phyloP scores from a whole-genome alignment of 1,140 invertebrate genomes.

The Saxidomus purpurata region DNA sequence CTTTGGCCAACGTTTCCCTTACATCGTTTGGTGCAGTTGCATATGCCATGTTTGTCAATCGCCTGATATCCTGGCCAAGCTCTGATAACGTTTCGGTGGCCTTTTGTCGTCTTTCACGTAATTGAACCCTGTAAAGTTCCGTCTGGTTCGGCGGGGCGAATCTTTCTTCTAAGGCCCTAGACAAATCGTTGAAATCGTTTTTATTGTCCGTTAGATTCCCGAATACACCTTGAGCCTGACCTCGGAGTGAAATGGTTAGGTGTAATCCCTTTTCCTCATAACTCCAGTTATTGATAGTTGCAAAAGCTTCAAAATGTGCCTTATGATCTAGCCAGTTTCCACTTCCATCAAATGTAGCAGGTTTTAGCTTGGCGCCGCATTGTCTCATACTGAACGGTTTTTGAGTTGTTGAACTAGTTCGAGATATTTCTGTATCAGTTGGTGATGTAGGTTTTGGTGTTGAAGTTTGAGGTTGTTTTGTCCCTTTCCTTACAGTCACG shows the following conservation, averaged over 20 bases:
- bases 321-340: slow-evolving; percentile 27
- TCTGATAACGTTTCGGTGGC: slow-evolving; percentile 61
- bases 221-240: slow-evolving; percentile 50
- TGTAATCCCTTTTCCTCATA: slow-evolving; percentile 11
- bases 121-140: slow-evolving; percentile 59
- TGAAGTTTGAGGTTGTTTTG: too few species aligned
- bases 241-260: slow-evolving; percentile 12
- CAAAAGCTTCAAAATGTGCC: slow-evolving; percentile 51
- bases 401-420: neutral
- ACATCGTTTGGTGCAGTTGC: slow-evolving; percentile 56
- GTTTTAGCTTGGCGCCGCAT: slow-evolving; percentile 6
- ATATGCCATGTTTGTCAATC: slow-evolving; percentile 58
- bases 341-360: slow-evolving; percentile 56
- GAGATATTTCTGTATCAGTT: too few species aligned
- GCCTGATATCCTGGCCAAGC: slow-evolving; percentile 65
- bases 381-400: neutral
- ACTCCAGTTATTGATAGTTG: slow-evolving; percentile 23
- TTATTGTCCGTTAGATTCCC: neutral
- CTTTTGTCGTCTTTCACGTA: slow-evolving; percentile 64
- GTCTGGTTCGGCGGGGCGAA: slow-evolving; percentile 65
- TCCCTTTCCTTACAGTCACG: too few species aligned
- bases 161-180: slow-evolving; percentile 44
- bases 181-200: neutral
- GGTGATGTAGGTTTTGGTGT: too few species aligned
- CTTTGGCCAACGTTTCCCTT: slow-evolving; percentile 65